Conservation (phyloP, 2,797 vertebrate genomes). For the Chiroxiphia lanceolata region DNA sequence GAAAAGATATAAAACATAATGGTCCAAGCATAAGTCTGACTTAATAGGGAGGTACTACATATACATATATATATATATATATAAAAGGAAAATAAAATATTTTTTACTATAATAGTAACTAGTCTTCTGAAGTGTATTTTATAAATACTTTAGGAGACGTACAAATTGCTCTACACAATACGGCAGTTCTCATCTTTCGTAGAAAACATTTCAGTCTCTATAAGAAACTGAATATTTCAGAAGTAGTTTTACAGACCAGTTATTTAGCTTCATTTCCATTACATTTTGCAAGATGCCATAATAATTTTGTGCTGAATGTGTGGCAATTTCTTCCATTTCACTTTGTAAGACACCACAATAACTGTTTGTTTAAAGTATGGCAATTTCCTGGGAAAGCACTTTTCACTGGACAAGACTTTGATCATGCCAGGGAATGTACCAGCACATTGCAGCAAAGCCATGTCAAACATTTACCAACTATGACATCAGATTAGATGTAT, state of each 20-base stretch:
- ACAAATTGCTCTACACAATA: neutral
- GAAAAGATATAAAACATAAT: neutral
- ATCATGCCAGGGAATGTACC: neutral
- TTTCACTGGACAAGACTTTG: neutral
- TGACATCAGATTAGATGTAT: neutral
- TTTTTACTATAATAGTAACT: neutral
- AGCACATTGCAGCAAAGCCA: neutral
- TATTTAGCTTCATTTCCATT: neutral
- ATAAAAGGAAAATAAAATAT: neutral
- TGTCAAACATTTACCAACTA: neutral
- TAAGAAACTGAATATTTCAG: neutral
- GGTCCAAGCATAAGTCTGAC: neutral
- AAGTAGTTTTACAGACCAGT: neutral
- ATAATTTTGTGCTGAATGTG: neutral
- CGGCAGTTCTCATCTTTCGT: neutral
- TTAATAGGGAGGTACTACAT: neutral
- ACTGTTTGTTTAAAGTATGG: neutral
- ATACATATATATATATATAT: neutral
- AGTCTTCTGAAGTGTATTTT: neutral
- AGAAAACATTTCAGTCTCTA: neutral
- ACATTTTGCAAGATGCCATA: neutral
- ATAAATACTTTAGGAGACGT: neutral
- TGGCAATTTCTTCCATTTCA: neutral
- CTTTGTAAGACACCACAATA: neutral
- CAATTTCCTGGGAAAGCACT: neutral